Conservation (phyloP, 2,113 vertebrate genomes). For the Stictonetta naevosa region DNA sequence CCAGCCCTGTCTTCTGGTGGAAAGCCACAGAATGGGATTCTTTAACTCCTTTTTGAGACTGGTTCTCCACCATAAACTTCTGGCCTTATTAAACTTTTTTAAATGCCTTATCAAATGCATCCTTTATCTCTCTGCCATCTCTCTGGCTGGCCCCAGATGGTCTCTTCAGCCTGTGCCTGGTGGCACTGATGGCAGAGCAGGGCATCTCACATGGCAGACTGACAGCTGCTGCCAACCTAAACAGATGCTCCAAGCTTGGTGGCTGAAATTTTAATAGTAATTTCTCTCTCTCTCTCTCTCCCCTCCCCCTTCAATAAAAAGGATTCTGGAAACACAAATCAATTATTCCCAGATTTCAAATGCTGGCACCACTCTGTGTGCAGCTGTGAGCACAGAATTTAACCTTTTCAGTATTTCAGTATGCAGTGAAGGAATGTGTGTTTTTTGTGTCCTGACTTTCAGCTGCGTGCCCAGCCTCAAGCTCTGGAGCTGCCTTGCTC, state of each 20-base stretch:
- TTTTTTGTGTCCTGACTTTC: background rate
- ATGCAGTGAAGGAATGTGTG: background rate
- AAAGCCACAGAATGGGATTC: background rate
- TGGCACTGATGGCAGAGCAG: background rate
- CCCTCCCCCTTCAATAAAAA: background rate
- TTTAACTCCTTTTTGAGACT: background rate
- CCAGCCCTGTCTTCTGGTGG: background rate
- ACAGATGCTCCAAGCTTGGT: background rate
- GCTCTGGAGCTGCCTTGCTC: background rate
- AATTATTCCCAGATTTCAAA: slow-evolving; percentile 33
- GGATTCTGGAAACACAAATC: background rate
- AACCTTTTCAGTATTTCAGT: background rate
- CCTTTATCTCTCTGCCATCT: background rate
- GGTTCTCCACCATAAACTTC: background rate
- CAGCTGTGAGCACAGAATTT: background rate
- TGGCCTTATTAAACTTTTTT: background rate
- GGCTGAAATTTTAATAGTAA: background rate
- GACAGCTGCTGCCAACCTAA: background rate
- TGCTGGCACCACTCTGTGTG: background rate
- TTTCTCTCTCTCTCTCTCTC: background rate
- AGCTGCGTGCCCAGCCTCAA: background rate
- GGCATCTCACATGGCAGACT: background rate
- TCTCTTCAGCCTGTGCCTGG: background rate
- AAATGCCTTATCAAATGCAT: background rate
- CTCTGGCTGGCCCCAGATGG: background rate